These are phyloP conservation scores for Sisyra terminalis DNA, from an alignment of 2,888 invertebrate genomes.

Conservation along the genomic window DNA sequence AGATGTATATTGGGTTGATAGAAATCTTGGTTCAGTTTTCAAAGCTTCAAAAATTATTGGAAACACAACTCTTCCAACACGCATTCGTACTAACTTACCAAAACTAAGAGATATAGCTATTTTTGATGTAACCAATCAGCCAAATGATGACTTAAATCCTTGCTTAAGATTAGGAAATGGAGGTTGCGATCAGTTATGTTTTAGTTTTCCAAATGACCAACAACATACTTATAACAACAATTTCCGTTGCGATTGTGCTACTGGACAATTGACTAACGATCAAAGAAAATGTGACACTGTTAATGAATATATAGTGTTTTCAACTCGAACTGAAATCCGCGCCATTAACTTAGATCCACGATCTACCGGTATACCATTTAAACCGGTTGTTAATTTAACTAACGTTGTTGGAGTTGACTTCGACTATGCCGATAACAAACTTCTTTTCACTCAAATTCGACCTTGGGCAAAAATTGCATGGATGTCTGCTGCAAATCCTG, in stretches of 20 bases:
- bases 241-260: constrained; percentile 81
- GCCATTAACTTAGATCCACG: constrained; percentile 78
- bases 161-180: constrained; percentile 61
- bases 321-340: constrained; percentile 85
- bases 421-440: constrained; percentile 71
- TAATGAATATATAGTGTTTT: constrained; percentile 82
- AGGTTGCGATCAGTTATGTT: constrained; percentile 89
- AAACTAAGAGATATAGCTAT: constrained; percentile 82
- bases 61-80: constrained; percentile 49
- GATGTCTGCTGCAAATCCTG: constrained; percentile 56
- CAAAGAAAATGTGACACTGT: constrained; percentile 62
- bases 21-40: constrained; percentile 72
- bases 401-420: constrained; percentile 94
- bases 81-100: constrained; percentile 66
- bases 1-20: constrained; percentile 88
- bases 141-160: constrained; percentile 64
- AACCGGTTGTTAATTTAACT: constrained; percentile 68
- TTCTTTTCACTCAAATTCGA: constrained; percentile 86
- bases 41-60: constrained; percentile 63
- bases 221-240: constrained; percentile 24
- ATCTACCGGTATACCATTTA: constrained; percentile 68
- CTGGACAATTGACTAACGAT: constrained; percentile 53
- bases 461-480: constrained; percentile 81
- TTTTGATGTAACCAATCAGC: constrained; percentile 80
- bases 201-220: constrained; percentile 57